Evolutionary conservation across 2,113 vertebrate genomes (phyloP).

Genomic region (Pituophis catenifer): DNA sequence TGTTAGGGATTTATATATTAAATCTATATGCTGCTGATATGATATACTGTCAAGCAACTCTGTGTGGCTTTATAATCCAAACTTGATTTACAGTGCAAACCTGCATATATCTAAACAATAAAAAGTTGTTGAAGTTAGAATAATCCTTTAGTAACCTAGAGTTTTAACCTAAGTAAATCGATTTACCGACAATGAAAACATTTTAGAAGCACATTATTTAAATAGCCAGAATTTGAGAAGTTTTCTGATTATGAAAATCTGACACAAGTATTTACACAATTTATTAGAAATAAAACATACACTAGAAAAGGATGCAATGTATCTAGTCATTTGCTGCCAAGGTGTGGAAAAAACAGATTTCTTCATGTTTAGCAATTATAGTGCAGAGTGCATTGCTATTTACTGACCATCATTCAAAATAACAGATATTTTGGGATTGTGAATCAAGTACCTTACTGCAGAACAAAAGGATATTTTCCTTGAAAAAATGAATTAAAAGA

Average conservation of each 20-base stretch:
- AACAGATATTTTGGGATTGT: slow-evolving; percentile 39
- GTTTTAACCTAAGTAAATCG: not conserved
- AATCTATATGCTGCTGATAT: not conserved
- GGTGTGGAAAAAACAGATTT: slow-evolving; percentile 39
- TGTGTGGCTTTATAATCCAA: not conserved
- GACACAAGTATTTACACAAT: slow-evolving; percentile 71
- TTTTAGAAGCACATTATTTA: not conserved
- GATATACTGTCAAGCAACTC: not conserved
- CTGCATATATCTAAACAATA: not conserved
- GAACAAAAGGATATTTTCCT: slow-evolving; percentile 48
- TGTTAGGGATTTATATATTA: not conserved
- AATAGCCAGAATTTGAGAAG: slow-evolving; percentile 17
- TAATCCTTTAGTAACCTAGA: not conserved
- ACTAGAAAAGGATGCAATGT: slow-evolving; percentile 64
- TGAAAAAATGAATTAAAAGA: slow-evolving; percentile 42
- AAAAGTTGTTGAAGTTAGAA: not conserved
- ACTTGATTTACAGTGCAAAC: not conserved
- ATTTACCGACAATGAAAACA: slow-evolving; percentile 13
- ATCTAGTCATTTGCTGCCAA: slow-evolving; percentile 67
- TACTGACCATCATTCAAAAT: slow-evolving; percentile 62
- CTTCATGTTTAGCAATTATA: slow-evolving; percentile 58
- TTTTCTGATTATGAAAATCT: slow-evolving; percentile 44
- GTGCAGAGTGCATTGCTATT: slow-evolving; percentile 60
- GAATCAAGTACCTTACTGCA: slow-evolving; percentile 62
- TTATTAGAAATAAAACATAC: slow-evolving; percentile 77